These are phyloP conservation scores for Phyto melanocephala DNA, from an alignment of 2,888 invertebrate species.

Conservation along the genomic window DNA sequence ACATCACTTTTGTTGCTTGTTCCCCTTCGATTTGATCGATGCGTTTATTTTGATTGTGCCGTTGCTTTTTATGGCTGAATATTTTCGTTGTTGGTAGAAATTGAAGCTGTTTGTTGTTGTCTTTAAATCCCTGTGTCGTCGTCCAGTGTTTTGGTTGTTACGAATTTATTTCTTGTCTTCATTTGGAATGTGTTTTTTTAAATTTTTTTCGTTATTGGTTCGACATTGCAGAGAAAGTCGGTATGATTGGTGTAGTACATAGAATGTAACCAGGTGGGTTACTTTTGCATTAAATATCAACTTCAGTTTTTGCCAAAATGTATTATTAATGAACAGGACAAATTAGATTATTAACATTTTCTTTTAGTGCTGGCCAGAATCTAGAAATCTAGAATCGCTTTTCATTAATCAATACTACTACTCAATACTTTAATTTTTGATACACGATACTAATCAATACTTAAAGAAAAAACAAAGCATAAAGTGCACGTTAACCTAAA, in stretches of 20 bases:
- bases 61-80: conserved; percentile 62
- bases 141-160: conserved; percentile 39
- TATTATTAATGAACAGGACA: no score
- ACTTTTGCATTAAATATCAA: no score
- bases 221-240: background rate
- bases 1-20: conserved; percentile 46
- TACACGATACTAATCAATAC: no score
- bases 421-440: no score
- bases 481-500: no score
- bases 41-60: conserved; percentile 64
- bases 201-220: background rate
- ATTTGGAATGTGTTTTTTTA: background rate
- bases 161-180: conserved; percentile 55
- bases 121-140: conserved; percentile 45
- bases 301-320: no score
- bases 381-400: no score
- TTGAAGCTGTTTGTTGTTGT: background rate
- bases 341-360: no score
- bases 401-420: no score
- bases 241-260: background rate
- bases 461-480: no score
- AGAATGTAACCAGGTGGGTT: background rate
- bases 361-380: no score
- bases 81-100: conserved; percentile 23
- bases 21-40: conserved; percentile 59